Conservation (phyloP, 2,797 vertebrate genomes). For the Notamacropus eugenii region DNA sequence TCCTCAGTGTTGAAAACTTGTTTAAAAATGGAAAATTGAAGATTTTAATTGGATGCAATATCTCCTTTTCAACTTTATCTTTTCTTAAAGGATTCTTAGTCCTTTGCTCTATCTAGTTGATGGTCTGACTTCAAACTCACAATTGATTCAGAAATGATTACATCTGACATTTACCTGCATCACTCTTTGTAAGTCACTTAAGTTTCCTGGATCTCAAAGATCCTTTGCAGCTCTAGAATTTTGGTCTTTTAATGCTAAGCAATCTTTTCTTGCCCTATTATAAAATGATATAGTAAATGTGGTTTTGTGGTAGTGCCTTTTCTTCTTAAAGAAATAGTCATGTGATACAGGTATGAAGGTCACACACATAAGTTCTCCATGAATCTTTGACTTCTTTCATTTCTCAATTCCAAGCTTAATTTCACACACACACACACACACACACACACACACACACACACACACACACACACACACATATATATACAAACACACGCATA, state of each 20-base stretch:
- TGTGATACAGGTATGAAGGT: not conserved
- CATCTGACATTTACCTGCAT: not conserved
- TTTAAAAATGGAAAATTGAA: not conserved
- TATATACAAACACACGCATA: too few species aligned
- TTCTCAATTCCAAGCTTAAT: not conserved
- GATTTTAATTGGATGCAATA: not conserved
- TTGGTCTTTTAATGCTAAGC: not conserved
- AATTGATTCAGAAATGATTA: not conserved
- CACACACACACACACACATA: too few species aligned
- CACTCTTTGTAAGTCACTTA: not conserved
- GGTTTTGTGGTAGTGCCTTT: not conserved
- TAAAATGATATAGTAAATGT: not conserved
- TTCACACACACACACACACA: not conserved
- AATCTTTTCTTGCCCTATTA: not conserved
- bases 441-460: too few species aligned
- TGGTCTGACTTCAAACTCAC: not conserved
- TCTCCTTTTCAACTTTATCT: not conserved
- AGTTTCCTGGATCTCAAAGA: not conserved
- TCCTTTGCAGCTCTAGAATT: not conserved
- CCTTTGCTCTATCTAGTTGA: not conserved
- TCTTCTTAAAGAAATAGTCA: not conserved
- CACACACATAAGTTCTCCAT: not conserved
- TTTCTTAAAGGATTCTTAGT: not conserved
- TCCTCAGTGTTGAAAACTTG: not conserved
- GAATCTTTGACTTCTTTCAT: not conserved